Conservation (phyloP, 2,888 invertebrate genomes). For the Heliconius ethilla region DNA sequence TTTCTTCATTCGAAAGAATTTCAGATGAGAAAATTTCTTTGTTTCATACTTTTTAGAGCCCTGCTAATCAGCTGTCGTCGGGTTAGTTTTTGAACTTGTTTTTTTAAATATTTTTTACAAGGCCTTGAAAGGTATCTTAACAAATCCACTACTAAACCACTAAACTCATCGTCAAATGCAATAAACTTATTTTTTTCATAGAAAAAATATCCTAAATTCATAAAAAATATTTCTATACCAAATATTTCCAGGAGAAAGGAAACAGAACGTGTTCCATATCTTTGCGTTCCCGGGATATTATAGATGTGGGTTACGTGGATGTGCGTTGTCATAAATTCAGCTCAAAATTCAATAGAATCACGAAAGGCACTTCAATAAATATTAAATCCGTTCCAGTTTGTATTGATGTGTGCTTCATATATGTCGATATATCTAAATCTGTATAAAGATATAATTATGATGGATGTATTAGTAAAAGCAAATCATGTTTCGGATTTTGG, state of each 20-base stretch:
- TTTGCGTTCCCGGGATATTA: slow-evolving; percentile 17
- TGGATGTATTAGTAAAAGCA: no score
- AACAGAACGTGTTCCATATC: slow-evolving; percentile 17
- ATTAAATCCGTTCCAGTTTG: slow-evolving; percentile 16
- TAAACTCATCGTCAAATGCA: no score
- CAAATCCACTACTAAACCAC: neutral
- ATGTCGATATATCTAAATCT: neutral
- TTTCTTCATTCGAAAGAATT: no score
- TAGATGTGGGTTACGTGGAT: slow-evolving; percentile 26
- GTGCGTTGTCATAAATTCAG: slow-evolving; percentile 25
- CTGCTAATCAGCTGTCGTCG: no score
- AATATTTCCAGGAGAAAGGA: slow-evolving; percentile 5
- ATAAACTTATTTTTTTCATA: no score
- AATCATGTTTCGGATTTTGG: no score
- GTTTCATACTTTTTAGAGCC: no score
- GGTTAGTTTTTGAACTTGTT: no score
- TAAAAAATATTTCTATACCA: neutral
- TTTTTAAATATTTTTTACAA: neutral
- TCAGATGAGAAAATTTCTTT: no score
- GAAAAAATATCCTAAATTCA: no score
- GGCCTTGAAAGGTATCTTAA: neutral
- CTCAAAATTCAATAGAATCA: slow-evolving; percentile 27
- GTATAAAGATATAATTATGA: neutral
- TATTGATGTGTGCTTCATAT: neutral
- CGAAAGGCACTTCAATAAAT: slow-evolving; percentile 21